These are phyloP conservation scores for Damaliscus lunatus DNA, from an alignment of 2,113 vertebrate species.

Conservation along the genomic window DNA sequence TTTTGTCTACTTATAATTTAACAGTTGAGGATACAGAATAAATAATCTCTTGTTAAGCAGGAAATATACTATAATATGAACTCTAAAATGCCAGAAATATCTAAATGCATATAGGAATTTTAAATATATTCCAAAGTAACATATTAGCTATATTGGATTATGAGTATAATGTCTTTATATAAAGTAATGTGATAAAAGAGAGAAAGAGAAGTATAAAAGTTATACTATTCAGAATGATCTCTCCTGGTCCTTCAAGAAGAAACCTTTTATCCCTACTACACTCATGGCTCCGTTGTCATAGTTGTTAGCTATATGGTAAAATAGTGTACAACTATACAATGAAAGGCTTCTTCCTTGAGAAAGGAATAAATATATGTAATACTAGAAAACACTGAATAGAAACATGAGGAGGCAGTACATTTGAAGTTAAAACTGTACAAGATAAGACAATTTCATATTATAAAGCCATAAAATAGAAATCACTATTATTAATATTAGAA, in stretches of 20 bases:
- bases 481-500: not conserved
- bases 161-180: not conserved
- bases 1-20: constrained; percentile 17
- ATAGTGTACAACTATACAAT: not conserved
- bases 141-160: not conserved
- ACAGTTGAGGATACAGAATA: not conserved
- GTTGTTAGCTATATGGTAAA: not conserved
- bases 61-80: not conserved
- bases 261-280: not conserved
- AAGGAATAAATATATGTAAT: not conserved
- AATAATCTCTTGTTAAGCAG: not conserved
- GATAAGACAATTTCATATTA: constrained; percentile 1
- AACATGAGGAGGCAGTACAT: not conserved
- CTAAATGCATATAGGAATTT: constrained; percentile 1
- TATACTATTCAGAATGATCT: not conserved
- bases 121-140: constrained; percentile 11
- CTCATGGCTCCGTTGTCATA: not conserved
- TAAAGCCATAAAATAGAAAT: not conserved
- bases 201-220: not conserved
- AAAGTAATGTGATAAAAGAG: not conserved
- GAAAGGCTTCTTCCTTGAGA: constrained; percentile 11
- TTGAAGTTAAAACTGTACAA: not conserved
- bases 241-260: not conserved
- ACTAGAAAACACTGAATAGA: not conserved
- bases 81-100: constrained; percentile 22